Evolutionary conservation across 2,113 vertebrate species (phyloP).

Genomic region (Delphinapterus leucas): DNA sequence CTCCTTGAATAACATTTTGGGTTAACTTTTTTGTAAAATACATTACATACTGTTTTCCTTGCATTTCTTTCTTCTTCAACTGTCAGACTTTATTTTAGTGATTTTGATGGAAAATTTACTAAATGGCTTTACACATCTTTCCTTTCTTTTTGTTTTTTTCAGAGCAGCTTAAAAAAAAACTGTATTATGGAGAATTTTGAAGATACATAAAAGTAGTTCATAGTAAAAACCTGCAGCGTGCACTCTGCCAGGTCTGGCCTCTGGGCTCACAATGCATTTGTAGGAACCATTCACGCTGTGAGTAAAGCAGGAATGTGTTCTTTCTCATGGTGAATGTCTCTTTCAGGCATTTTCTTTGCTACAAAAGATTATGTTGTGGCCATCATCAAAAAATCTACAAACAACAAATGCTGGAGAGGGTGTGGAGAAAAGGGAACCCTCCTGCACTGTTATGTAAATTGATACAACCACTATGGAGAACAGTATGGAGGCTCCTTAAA

Average conservation of each 20-base stretch:
- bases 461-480: no score
- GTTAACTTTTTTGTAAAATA: constrained; percentile 5
- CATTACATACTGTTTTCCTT: background rate
- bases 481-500: no score
- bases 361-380: background rate
- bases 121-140: background rate
- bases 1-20: background rate
- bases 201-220: background rate
- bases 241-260: background rate
- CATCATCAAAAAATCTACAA: no score
- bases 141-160: background rate
- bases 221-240: background rate
- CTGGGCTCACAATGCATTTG: background rate
- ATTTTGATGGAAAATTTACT: background rate
- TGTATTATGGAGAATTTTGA: background rate
- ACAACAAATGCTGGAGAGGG: no score
- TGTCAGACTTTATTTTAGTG: background rate
- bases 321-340: background rate
- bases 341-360: background rate
- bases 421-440: no score
- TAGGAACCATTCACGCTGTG: background rate
- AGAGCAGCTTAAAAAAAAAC: background rate
- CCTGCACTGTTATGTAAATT: no score
- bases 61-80: background rate
- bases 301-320: background rate